phyloP scores from a whole-genome alignment of 2,888 invertebrate genomes.

The Amitus sp. region DNA sequence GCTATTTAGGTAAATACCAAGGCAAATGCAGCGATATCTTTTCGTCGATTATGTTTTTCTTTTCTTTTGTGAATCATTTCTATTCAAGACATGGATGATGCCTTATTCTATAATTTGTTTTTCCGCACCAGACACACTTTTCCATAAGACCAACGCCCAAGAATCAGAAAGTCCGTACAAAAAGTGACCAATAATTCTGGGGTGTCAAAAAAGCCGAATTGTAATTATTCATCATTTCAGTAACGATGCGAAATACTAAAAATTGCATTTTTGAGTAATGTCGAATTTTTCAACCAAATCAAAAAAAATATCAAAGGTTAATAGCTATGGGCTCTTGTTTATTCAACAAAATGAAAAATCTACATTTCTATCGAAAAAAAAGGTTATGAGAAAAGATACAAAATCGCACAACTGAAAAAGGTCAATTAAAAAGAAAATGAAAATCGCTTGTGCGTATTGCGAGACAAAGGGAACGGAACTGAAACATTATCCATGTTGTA shows the following conservation, averaged over 20 bases:
- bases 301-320: no score
- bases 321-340: no score
- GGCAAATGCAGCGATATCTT: constrained; percentile 17
- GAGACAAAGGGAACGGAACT: not conserved
- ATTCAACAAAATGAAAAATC: no score
- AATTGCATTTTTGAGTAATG: no score
- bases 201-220: no score
- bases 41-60: constrained; percentile 4
- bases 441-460: constrained; percentile 2
- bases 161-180: constrained; percentile 1
- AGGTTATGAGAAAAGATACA: not conserved
- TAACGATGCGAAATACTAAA: no score
- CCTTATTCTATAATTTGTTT: no score
- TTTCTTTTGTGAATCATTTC: no score
- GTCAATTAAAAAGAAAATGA: not conserved
- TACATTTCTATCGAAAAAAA: no score
- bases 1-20: constrained; percentile 23
- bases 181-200: not conserved
- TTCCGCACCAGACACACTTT: not conserved
- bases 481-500: constrained; percentile 5
- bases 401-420: not conserved
- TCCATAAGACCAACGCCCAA: not conserved
- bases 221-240: no score
- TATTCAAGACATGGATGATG: no score
- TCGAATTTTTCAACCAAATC: no score